Conservation (phyloP, 2,888 invertebrate genomes). For the Timema cristinae region DNA sequence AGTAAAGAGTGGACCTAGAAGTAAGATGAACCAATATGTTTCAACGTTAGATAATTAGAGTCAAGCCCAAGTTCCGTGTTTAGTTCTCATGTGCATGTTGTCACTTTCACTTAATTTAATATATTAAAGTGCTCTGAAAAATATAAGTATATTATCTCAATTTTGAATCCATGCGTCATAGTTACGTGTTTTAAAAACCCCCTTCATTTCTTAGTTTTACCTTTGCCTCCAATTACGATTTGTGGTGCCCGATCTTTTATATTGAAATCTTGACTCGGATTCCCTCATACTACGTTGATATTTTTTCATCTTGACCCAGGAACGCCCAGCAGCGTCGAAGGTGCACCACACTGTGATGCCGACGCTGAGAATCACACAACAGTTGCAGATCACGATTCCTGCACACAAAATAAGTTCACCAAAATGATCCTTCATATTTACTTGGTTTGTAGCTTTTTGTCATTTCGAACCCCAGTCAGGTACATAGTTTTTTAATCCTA, state of each 20-base stretch:
- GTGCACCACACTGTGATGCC: slow-evolving; percentile 79
- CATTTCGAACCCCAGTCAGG: neutral
- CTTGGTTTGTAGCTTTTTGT: neutral
- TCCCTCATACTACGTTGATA: slow-evolving; percentile 78
- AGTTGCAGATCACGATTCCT: slow-evolving; percentile 76
- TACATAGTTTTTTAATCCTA: neutral
- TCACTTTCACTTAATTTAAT: no score
- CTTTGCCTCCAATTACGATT: slow-evolving; percentile 81
- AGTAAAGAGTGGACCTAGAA: no score
- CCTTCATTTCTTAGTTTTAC: slow-evolving; percentile 43
- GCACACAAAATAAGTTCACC: slow-evolving; percentile 28
- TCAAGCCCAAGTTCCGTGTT: no score
- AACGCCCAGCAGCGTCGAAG: slow-evolving; percentile 80
- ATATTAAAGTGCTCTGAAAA: no score
- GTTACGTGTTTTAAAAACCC: no score
- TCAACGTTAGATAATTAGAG: no score
- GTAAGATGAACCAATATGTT: no score
- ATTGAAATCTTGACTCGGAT: slow-evolving; percentile 69
- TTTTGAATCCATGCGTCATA: no score
- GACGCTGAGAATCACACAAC: slow-evolving; percentile 67
- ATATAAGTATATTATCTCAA: no score
- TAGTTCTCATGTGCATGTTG: no score
- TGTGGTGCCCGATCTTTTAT: slow-evolving; percentile 70
- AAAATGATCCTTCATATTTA: no score
- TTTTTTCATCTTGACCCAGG: slow-evolving; percentile 87